These are phyloP conservation scores for Acanthacorydalis orientalis DNA, from an alignment of 2,888 invertebrate genomes.

Conservation along the genomic window DNA sequence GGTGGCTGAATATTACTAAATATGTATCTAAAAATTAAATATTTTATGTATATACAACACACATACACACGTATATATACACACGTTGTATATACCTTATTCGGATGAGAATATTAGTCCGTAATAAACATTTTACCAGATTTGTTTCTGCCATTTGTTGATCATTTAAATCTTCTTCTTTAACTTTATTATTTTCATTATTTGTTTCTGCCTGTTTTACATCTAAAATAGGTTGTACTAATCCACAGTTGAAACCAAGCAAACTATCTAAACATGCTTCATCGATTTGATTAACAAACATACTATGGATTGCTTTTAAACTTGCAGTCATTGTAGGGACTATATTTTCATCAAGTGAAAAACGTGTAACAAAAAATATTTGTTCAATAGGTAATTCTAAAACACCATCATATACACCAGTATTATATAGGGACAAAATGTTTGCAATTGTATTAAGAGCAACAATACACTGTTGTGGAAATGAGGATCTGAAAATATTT, in stretches of 20 bases:
- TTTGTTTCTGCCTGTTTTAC: slow-evolving; percentile 14
- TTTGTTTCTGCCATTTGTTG: slow-evolving; percentile 74
- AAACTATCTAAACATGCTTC: slow-evolving; percentile 57
- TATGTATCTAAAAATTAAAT: slow-evolving; percentile 42
- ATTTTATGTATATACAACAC: too few relatives aligned
- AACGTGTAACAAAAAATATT: slow-evolving; percentile 65
- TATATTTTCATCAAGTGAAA: slow-evolving; percentile 73
- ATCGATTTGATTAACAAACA: slow-evolving; percentile 62
- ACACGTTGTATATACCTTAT: slow-evolving; percentile 29
- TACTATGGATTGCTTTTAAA: slow-evolving; percentile 53
- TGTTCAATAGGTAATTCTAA: slow-evolving; percentile 60
- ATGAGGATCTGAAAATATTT: slow-evolving; percentile 38
- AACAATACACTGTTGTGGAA: slow-evolving; percentile 69
- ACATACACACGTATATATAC: slow-evolving; percentile 2
- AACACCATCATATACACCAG: slow-evolving; percentile 60
- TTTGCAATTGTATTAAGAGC: slow-evolving; percentile 68
- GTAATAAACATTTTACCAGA: slow-evolving; percentile 51
- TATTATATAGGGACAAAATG: slow-evolving; percentile 50
- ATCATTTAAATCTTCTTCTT: slow-evolving; percentile 48
- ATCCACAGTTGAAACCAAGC: slow-evolving; percentile 45
- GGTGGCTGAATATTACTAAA: slow-evolving; percentile 51
- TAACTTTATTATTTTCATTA: slow-evolving; percentile 11
- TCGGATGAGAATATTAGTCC: slow-evolving; percentile 62
- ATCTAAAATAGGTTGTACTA: slow-evolving; percentile 38
- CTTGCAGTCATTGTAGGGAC: slow-evolving; percentile 57